Evolutionary conservation across 1,140 invertebrate species (phyloP).

Genomic region (Plodia interpunctella): DNA sequence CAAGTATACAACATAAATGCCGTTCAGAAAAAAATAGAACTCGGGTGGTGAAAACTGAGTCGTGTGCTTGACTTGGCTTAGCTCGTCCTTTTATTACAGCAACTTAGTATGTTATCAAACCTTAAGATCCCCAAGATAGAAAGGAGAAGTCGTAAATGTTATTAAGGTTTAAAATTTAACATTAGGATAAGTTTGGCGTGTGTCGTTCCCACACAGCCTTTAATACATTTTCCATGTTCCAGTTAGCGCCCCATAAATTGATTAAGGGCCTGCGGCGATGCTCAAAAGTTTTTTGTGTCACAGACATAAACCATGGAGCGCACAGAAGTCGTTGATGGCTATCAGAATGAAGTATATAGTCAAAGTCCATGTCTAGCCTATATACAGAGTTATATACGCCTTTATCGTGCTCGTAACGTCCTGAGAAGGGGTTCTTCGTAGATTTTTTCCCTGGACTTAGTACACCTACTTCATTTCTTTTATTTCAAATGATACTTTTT

Average conservation of each 20-base stretch:
- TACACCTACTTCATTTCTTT: too few species aligned
- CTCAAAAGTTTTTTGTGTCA: constrained; percentile 62
- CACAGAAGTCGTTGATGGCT: too few species aligned
- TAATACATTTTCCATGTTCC: constrained; percentile 76
- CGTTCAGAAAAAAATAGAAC: neutral
- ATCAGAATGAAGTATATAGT: too few species aligned
- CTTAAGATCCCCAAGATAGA: constrained; percentile 5
- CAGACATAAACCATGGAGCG: neutral
- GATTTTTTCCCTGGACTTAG: too few species aligned
- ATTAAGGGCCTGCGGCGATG: constrained; percentile 66
- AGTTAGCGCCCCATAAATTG: constrained; percentile 76
- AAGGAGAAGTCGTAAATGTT: constrained; percentile 1
- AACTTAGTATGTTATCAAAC: neutral
- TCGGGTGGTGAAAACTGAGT: neutral
- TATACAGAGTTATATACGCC: too few species aligned
- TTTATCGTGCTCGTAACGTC: too few species aligned
- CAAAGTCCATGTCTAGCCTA: too few species aligned
- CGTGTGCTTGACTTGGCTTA: neutral
- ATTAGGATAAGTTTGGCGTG: constrained; percentile 33
- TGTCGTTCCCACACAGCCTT: constrained; percentile 69
- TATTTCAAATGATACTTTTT: too few species aligned
- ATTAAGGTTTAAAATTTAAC: constrained; percentile 5
- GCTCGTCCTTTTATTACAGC: neutral
- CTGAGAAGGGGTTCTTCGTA: too few species aligned
- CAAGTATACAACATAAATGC: too few species aligned